phyloP scores from a whole-genome alignment of 2,113 vertebrate species.

The Enhydra lutris region DNA sequence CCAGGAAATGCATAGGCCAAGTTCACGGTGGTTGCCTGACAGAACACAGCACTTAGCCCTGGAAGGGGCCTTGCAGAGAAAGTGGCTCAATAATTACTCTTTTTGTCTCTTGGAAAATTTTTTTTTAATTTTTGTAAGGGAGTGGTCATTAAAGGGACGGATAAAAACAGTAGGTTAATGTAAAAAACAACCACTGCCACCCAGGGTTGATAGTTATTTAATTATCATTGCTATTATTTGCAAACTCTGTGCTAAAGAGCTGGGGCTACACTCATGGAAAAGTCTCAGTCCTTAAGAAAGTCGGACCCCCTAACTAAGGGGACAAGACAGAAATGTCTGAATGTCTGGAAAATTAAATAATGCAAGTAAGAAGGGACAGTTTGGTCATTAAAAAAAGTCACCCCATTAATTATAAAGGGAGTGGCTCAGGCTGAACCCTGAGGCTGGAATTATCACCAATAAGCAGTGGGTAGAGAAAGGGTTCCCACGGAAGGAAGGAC shows the following conservation, averaged over 20 bases:
- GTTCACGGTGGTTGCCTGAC: rapidly evolving
- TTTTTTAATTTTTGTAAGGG: neutral
- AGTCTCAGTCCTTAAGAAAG: neutral
- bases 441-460: neutral
- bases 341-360: neutral
- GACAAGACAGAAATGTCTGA: neutral
- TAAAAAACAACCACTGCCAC: neutral
- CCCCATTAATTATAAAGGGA: neutral
- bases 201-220: neutral
- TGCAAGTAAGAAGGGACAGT: neutral
- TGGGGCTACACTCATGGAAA: neutral
- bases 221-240: neutral
- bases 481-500: neutral
- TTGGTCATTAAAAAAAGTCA: neutral
- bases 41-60: neutral
- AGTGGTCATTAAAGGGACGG: neutral
- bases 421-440: neutral
- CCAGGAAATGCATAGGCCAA: neutral
- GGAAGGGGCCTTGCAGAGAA: neutral
- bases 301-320: neutral
- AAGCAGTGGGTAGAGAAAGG: neutral
- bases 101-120: neutral
- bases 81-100: neutral
- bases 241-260: neutral
- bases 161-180: neutral